A percentile compares a stretch with the other conserved stretches of the same genome.
These are phyloP conservation scores for Chromis chromis DNA, from an alignment of 2,797 vertebrate species.

Conservation along the genomic window DNA sequence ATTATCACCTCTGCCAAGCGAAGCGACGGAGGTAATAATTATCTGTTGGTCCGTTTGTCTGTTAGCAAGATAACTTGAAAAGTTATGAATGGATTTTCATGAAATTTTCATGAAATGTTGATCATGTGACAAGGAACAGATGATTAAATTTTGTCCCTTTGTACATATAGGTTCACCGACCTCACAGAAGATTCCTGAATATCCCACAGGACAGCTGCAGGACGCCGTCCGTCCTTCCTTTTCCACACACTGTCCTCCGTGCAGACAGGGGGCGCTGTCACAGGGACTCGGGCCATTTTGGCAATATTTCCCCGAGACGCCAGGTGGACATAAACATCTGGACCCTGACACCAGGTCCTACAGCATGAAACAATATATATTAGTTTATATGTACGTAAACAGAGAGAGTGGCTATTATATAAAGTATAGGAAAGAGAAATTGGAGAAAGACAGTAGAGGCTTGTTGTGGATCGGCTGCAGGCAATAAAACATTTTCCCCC, in stretches of 20 bases:
- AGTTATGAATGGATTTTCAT: no score
- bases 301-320: slow-evolving; percentile 83
- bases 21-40: no score
- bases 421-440: background rate
- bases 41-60: no score
- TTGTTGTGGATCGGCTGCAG: background rate
- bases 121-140: background rate
- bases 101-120: background rate
- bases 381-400: slow-evolving; percentile 5
- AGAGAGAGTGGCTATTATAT: background rate
- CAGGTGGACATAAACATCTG: slow-evolving; percentile 78
- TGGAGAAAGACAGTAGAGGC: background rate
- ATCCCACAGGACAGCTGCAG: slow-evolving; percentile 82
- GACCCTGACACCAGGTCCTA: slow-evolving; percentile 77
- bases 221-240: slow-evolving; percentile 48
- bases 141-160: background rate
- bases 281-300: slow-evolving; percentile 75
- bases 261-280: slow-evolving; percentile 81
- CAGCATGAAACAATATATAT: background rate
- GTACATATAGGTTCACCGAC: slow-evolving; percentile 60
- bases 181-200: slow-evolving; percentile 84
- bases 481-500: background rate
- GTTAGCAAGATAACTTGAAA: no score
- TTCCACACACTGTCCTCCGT: slow-evolving; percentile 83
- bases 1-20: no score